phyloP scores from a whole-genome alignment of 2,797 vertebrate species.

The Morelia viridis region DNA sequence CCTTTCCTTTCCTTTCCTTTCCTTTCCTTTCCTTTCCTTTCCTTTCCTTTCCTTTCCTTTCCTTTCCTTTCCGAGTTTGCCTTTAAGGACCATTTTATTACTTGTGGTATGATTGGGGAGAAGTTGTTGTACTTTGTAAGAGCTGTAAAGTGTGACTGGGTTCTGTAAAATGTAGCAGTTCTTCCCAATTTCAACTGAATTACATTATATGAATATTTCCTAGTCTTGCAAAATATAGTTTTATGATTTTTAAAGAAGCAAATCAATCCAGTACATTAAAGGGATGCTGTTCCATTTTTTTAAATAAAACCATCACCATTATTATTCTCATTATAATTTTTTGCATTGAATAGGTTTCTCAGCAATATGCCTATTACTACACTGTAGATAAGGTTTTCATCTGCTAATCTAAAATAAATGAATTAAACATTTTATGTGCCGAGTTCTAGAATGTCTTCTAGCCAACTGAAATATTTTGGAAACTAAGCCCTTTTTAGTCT shows the following conservation, averaged over 20 bases:
- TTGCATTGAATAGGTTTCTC: slow-evolving; percentile 14
- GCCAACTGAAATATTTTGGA: background rate
- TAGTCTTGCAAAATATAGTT: background rate
- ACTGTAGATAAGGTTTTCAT: slow-evolving; percentile 31
- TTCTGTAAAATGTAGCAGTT: background rate
- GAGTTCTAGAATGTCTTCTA: background rate
- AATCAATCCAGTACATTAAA: background rate
- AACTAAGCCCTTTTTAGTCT: background rate
- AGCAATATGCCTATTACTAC: slow-evolving; percentile 27
- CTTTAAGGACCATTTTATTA: background rate
- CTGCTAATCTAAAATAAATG: slow-evolving; percentile 39
- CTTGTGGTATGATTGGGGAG: background rate
- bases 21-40: background rate
- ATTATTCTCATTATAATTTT: background rate
- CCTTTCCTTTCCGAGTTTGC: background rate
- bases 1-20: background rate
- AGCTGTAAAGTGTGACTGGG: background rate
- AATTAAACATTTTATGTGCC: slow-evolving; percentile 39
- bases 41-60: no score
- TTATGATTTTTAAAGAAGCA: background rate
- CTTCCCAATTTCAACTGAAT: background rate
- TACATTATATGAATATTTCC: background rate
- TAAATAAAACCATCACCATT: background rate
- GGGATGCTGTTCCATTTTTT: background rate
- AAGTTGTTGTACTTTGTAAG: background rate